Conservation (phyloP, 2,113 vertebrate species). For the Nymphicus hollandicus region DNA sequence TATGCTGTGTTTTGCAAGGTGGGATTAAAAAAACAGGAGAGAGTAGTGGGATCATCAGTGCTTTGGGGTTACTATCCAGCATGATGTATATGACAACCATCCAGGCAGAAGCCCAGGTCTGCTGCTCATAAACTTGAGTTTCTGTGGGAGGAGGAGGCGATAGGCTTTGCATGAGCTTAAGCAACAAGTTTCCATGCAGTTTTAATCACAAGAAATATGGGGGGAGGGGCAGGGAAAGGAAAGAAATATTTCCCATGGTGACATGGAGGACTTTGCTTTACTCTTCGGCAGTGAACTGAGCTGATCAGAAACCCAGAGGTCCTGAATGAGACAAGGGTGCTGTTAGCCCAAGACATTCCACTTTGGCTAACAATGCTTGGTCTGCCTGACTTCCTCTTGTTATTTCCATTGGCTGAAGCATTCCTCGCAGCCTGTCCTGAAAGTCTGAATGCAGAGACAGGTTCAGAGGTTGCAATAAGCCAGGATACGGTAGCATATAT, state of each 20-base stretch:
- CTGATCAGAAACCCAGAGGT: neutral
- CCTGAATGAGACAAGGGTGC: neutral
- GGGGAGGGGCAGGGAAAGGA: neutral
- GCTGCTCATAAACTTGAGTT: neutral
- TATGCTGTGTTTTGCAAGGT: neutral
- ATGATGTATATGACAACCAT: neutral
- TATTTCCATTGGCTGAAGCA: constrained; percentile 20
- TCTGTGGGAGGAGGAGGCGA: no score
- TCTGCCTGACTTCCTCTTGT: constrained; percentile 29
- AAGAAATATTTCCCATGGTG: neutral
- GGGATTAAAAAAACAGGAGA: neutral
- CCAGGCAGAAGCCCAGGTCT: neutral
- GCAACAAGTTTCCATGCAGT: neutral
- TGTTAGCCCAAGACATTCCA: neutral
- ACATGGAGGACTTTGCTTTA: neutral
- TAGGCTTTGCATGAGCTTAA: no score
- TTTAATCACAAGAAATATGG: neutral
- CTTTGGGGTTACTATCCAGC: neutral
- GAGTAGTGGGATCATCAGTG: neutral
- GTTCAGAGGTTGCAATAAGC: neutral
- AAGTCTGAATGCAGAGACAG: neutral
- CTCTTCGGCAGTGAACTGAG: neutral
- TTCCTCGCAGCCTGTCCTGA: neutral
- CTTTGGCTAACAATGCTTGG: neutral
- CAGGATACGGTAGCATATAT: neutral